These are phyloP conservation scores for Aphis craccivora DNA, from an alignment of 1,140 invertebrate genomes.

Conservation along the genomic window DNA sequence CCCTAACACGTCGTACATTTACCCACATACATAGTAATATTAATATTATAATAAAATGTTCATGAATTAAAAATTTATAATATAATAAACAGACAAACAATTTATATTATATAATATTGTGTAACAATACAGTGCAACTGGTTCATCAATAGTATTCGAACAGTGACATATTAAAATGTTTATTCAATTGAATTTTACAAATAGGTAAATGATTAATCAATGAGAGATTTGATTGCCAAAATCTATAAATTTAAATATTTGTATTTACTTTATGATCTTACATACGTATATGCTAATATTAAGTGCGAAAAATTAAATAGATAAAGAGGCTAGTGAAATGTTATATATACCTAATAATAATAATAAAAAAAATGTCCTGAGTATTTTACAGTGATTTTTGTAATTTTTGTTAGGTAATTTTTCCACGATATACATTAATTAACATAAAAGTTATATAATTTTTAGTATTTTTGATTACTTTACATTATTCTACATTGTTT, in stretches of 20 bases:
- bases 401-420: too few species aligned
- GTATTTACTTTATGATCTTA: not conserved
- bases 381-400: not conserved
- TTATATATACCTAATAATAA: not conserved
- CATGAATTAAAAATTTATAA: not conserved
- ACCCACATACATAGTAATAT: not conserved
- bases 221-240: not conserved
- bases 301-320: not conserved
- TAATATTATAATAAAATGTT: not conserved
- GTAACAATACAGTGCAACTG: not conserved
- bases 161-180: not conserved
- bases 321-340: not conserved
- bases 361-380: not conserved
- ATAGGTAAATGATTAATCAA: not conserved
- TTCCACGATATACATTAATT: not conserved
- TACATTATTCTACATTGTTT: too few species aligned
- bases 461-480: not conserved
- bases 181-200: not conserved
- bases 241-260: not conserved
- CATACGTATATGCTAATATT: not conserved
- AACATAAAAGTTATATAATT: not conserved
- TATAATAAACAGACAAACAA: not conserved
- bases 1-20: not conserved
- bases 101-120: conserved; percentile 1
- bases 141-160: not conserved